Percentiles rank a stretch among this genome's conserved stretches.
These are phyloP conservation scores for Tethea ocularis DNA, from an alignment of 2,888 invertebrate genomes.

Conservation along the genomic window DNA sequence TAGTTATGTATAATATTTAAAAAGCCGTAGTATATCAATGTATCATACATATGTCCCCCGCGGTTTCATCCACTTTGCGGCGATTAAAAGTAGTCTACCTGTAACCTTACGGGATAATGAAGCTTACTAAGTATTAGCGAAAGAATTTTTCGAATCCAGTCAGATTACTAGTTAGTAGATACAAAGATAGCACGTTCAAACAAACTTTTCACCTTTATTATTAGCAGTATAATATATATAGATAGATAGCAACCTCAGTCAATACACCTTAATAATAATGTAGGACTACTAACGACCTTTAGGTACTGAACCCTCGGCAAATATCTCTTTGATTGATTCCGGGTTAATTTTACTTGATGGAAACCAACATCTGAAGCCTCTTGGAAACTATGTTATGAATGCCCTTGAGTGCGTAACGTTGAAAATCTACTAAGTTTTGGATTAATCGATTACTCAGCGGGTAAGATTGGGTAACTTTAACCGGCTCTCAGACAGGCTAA, in stretches of 20 bases:
- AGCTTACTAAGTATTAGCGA: too few species aligned
- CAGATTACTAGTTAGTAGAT: too few species aligned
- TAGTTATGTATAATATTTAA: too few species aligned
- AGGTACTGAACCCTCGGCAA: conserved; percentile 31
- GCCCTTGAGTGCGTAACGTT: conserved; percentile 46
- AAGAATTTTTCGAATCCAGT: too few species aligned
- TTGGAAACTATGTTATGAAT: conserved; percentile 51
- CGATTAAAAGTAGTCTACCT: too few species aligned
- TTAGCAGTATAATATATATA: too few species aligned
- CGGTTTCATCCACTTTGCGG: too few species aligned
- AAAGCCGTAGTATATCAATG: too few species aligned
- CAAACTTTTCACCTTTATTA: too few species aligned
- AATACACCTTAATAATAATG: conserved; percentile 14
- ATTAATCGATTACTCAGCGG: conserved; percentile 70
- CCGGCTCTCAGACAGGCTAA: conserved; percentile 53
- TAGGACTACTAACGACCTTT: conserved; percentile 21
- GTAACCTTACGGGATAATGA: too few species aligned
- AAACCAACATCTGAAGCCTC: conserved; percentile 36
- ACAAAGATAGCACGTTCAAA: too few species aligned
- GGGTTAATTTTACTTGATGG: conserved; percentile 40
- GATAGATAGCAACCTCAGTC: conserved; percentile 27
- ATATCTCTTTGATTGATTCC: conserved; percentile 49
- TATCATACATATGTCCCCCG: too few species aligned
- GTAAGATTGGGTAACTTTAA: conserved; percentile 66
- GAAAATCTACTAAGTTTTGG: conserved; percentile 60